phyloP scores from a whole-genome alignment of 2,113 vertebrate species.

The Macrotus californicus region DNA sequence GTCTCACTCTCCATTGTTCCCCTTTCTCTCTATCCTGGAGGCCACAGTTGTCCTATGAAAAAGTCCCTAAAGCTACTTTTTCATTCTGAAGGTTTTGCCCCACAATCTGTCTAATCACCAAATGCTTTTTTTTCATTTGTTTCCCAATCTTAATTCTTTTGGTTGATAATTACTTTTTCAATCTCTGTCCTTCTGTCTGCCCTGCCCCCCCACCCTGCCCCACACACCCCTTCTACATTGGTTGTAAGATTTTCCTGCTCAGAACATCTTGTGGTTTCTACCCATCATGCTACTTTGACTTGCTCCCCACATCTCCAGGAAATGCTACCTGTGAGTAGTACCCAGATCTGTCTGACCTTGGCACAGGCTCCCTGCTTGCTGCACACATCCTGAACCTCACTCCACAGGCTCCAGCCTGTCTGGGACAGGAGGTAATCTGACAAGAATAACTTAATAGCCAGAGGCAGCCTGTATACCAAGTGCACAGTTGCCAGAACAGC shows the following conservation, averaged over 20 bases:
- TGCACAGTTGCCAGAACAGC: constrained; percentile 50
- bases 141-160: neutral
- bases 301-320: neutral
- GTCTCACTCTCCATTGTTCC: neutral
- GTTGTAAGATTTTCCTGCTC: neutral
- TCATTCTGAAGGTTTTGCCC: neutral
- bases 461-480: constrained; percentile 38
- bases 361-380: neutral
- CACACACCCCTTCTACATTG: neutral
- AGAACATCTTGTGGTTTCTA: neutral
- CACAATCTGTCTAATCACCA: neutral
- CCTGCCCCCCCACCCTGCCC: too few relatives aligned
- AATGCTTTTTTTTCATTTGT: neutral
- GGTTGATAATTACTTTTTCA: neutral
- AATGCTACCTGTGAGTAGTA: neutral
- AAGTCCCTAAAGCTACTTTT: neutral
- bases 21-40: neutral
- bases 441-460: constrained; percentile 64
- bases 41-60: neutral
- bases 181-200: neutral
- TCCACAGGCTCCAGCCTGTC: constrained; percentile 54
- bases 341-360: neutral
- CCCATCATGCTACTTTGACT: neutral
- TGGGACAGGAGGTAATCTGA: constrained; percentile 49
- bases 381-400: neutral